Percentiles rank a stretch among this genome's conserved stretches.
These are phyloP conservation scores for Troglohyphantes excavatus DNA, from an alignment of 2,888 invertebrate species.

Conservation along the genomic window DNA sequence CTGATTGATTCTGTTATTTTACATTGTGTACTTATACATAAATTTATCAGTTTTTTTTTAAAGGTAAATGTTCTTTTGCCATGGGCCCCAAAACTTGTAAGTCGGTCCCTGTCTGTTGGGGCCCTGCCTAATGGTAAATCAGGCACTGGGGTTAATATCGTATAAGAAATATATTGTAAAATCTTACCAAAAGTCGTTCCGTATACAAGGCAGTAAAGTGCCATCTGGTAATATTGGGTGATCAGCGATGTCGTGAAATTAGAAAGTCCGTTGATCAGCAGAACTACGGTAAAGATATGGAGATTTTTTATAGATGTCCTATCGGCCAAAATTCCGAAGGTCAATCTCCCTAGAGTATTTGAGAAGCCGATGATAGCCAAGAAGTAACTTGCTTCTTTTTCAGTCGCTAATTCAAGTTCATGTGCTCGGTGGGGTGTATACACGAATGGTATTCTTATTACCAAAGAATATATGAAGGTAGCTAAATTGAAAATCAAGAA, in stretches of 20 bases:
- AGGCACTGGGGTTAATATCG: too few relatives aligned
- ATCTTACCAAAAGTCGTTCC: slow-evolving; percentile 90
- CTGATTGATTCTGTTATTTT: too few relatives aligned
- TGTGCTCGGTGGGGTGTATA: slow-evolving; percentile 90
- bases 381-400: slow-evolving; percentile 86
- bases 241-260: slow-evolving; percentile 91
- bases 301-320: slow-evolving; percentile 95
- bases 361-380: slow-evolving; percentile 92
- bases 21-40: too few relatives aligned
- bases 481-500: slow-evolving; percentile 92
- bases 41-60: too few relatives aligned
- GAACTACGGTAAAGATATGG: slow-evolving; percentile 92
- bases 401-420: slow-evolving; percentile 84
- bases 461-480: not conserved
- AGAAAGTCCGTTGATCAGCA: slow-evolving; percentile 92
- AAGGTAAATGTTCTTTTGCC: too few relatives aligned
- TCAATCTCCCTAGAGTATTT: slow-evolving; percentile 93
- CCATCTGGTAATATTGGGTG: slow-evolving; percentile 88
- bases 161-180: too few relatives aligned
- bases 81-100: too few relatives aligned
- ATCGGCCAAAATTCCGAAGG: slow-evolving; percentile 91
- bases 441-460: slow-evolving; percentile 87
- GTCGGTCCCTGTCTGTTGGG: too few relatives aligned
- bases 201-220: slow-evolving; percentile 90
- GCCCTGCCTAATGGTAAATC: too few relatives aligned